Evolutionary conservation across 2,797 vertebrate species (phyloP).

Genomic region (Psittacula derbiana): DNA sequence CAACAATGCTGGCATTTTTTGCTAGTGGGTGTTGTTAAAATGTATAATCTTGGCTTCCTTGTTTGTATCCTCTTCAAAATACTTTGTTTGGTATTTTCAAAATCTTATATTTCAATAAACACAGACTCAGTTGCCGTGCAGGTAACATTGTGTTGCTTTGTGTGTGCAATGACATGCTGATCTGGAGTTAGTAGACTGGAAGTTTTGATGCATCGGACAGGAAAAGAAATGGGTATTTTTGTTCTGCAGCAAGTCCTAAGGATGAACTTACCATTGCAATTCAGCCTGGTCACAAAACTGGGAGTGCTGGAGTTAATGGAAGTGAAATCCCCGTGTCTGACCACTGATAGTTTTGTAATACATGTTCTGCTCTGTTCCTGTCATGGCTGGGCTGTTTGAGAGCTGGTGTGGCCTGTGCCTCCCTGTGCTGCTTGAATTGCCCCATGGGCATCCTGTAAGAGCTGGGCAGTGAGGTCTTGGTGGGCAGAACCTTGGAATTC

Average conservation of each 20-base stretch:
- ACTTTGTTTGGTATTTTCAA: not conserved
- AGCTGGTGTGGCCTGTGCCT: not conserved
- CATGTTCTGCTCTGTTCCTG: not conserved
- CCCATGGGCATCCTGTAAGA: rapidly evolving
- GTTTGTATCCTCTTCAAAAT: not conserved
- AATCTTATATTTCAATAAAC: not conserved
- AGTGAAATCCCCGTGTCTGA: not conserved
- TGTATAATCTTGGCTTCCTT: not conserved
- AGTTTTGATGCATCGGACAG: not conserved
- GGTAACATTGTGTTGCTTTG: not conserved
- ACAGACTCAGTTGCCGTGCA: not conserved
- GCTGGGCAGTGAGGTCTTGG: not conserved
- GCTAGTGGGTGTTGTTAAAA: not conserved
- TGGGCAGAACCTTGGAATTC: not conserved
- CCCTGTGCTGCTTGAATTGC: rapidly evolving
- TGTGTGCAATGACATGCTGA: no score
- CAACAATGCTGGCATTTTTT: not conserved
- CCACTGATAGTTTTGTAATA: not conserved
- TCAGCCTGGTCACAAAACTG: not conserved
- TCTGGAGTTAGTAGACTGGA: not conserved
- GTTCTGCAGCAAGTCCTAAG: not conserved
- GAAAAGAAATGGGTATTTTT: not conserved
- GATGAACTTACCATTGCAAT: not conserved
- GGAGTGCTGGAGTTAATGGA: not conserved
- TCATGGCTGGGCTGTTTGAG: no score